These are phyloP conservation scores for Oreochromis aureus DNA, from an alignment of 2,113 vertebrate genomes.

Conservation along the genomic window DNA sequence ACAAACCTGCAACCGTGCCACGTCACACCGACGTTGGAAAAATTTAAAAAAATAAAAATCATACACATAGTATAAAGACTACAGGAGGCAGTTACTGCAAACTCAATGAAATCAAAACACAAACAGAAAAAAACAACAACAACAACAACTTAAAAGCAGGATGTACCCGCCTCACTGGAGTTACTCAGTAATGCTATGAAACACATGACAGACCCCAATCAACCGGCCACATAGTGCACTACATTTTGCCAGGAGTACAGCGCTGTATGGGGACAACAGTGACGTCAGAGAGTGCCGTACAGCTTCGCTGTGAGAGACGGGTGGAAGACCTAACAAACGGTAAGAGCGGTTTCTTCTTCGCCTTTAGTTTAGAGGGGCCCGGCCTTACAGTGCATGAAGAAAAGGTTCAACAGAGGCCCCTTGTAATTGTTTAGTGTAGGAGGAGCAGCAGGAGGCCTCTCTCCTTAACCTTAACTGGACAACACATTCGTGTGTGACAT, in stretches of 20 bases:
- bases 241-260: slow-evolving; percentile 12
- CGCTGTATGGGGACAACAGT: slow-evolving; percentile 14
- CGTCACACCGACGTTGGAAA: neutral
- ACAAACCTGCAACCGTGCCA: neutral
- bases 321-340: slow-evolving; percentile 65
- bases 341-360: slow-evolving; percentile 22
- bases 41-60: neutral
- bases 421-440: slow-evolving; percentile 5
- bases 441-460: neutral
- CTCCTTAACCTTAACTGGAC: slow-evolving; percentile 33
- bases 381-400: slow-evolving; percentile 56
- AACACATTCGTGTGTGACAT: slow-evolving; percentile 53
- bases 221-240: slow-evolving; percentile 34
- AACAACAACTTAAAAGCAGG: neutral
- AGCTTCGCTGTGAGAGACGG: slow-evolving; percentile 60
- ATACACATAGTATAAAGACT: slow-evolving; percentile 39
- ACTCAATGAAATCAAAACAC: slow-evolving; percentile 13
- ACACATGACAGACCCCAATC: slow-evolving; percentile 30
- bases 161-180: slow-evolving; percentile 7
- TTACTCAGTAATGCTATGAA: slow-evolving; percentile 25
- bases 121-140: neutral
- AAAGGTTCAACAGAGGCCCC: slow-evolving; percentile 35
- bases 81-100: slow-evolving; percentile 53
- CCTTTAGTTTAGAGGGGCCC: slow-evolving; percentile 11
- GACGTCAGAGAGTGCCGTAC: slow-evolving; percentile 42